A percentile compares a stretch with the other conserved stretches of the same genome.
Evolutionary conservation across 2,113 vertebrate genomes (phyloP).

Genomic region (Jacana jacana): DNA sequence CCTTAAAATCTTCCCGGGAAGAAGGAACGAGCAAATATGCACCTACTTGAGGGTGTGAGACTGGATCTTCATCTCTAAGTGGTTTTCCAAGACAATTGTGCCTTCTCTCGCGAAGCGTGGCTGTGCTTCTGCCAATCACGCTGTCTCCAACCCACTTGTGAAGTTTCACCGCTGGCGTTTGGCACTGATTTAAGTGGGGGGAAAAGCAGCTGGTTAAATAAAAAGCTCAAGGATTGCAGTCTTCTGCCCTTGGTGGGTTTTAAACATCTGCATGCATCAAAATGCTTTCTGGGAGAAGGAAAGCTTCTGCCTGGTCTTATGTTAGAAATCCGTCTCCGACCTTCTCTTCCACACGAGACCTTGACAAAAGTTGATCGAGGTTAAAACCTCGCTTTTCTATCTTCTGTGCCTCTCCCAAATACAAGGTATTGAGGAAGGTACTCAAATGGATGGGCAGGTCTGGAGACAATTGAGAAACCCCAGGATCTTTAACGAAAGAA

Average conservation of each 20-base stretch:
- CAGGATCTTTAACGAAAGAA: neutral
- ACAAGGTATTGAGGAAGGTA: neutral
- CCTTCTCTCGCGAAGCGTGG: fast-evolving
- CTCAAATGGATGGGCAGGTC: neutral
- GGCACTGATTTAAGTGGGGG: neutral
- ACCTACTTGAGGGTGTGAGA: neutral
- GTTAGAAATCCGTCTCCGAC: neutral
- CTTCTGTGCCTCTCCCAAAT: neutral
- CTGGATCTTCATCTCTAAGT: neutral
- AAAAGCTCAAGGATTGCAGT: neutral
- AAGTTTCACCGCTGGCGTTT: neutral
- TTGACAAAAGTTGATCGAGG: neutral
- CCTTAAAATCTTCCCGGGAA: neutral
- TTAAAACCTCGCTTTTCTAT: neutral
- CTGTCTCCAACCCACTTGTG: neutral
- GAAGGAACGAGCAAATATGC: neutral
- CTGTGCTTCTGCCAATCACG: neutral
- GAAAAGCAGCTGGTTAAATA: neutral
- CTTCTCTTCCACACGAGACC: neutral
- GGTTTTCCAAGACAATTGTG: neutral
- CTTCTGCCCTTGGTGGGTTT: neutral
- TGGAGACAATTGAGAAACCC: neutral
- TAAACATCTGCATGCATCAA: neutral
- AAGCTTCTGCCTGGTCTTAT: neutral
- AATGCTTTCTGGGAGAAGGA: neutral